Conservation (phyloP, 2,797 vertebrate species). For the Enteromius afrohamiltoni region DNA sequence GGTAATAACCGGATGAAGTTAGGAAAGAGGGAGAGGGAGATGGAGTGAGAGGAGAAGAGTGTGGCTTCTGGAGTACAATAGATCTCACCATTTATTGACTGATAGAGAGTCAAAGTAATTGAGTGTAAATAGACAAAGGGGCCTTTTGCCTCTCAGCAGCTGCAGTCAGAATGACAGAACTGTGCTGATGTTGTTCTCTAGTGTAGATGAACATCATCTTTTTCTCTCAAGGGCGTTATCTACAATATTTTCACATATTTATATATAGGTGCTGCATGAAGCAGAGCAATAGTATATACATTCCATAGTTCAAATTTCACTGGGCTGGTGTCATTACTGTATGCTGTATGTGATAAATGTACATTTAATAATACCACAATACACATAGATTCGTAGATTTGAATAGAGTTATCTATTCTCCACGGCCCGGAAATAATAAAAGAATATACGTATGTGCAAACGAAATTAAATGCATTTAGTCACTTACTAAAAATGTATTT, state of each 20-base stretch:
- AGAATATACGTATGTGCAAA: not conserved
- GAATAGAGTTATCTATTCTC: not conserved
- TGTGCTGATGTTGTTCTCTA: slow-evolving; percentile 21
- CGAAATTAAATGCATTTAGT: not conserved
- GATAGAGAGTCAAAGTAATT: slow-evolving; percentile 30
- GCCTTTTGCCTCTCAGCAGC: slow-evolving; percentile 55
- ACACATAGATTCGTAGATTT: not conserved
- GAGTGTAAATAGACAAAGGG: slow-evolving; percentile 50
- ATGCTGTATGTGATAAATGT: not conserved
- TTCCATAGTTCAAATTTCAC: not conserved
- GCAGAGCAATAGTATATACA: not conserved
- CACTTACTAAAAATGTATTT: not conserved
- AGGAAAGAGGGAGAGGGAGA: not conserved
- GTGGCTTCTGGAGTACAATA: slow-evolving; percentile 27
- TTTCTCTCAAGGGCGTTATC: slow-evolving; percentile 14
- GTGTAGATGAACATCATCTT: slow-evolving; percentile 11
- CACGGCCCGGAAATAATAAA: not conserved
- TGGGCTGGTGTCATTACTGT: not conserved
- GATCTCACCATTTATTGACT: slow-evolving; percentile 40
- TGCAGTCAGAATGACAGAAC: slow-evolving; percentile 45
- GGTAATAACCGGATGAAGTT: not conserved
- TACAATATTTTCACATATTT: not conserved
- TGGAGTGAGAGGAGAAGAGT: not conserved
- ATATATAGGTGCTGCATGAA: not conserved
- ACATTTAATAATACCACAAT: not conserved